phyloP scores from a whole-genome alignment of 2,113 vertebrate species.

The Ceyx cyanopectus region DNA sequence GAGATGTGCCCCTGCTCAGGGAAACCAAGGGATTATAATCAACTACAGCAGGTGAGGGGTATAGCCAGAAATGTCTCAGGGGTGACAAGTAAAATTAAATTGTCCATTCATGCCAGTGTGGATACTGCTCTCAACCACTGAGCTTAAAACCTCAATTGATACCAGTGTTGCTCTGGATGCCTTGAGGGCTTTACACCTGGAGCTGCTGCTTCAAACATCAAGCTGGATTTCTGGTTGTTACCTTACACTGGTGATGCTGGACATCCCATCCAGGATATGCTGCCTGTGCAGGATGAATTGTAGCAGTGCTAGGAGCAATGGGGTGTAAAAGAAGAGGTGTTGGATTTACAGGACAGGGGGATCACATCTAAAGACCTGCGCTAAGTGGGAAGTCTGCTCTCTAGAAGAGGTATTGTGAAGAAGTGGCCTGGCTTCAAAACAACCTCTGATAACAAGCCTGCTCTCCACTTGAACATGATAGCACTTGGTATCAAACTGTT shows the following conservation, averaged over 20 bases:
- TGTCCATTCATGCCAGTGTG: rapidly evolving
- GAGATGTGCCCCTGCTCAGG: rapidly evolving
- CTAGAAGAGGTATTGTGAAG: not conserved
- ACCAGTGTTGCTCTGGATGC: not conserved
- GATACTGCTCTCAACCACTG: not conserved
- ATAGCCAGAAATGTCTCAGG: not conserved
- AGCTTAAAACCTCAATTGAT: not conserved
- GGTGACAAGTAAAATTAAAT: not conserved
- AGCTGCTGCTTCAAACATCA: not conserved
- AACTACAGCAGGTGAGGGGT: not conserved
- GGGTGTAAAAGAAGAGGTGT: not conserved
- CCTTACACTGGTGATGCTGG: not conserved
- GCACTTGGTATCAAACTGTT: rapidly evolving
- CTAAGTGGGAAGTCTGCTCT: not conserved
- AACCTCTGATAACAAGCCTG: not conserved
- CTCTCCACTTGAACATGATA: not conserved
- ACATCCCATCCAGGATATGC: rapidly evolving
- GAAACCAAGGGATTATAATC: not conserved
- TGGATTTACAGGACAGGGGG: not conserved
- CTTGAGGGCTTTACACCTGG: not conserved
- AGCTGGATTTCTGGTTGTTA: not conserved
- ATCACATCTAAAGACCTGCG: not conserved
- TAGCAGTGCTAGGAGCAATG: not conserved
- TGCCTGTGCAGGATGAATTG: not conserved
- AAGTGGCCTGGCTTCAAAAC: not conserved